phyloP scores from a whole-genome alignment of 2,888 invertebrate genomes.

The Tenthredo distinguenda region DNA sequence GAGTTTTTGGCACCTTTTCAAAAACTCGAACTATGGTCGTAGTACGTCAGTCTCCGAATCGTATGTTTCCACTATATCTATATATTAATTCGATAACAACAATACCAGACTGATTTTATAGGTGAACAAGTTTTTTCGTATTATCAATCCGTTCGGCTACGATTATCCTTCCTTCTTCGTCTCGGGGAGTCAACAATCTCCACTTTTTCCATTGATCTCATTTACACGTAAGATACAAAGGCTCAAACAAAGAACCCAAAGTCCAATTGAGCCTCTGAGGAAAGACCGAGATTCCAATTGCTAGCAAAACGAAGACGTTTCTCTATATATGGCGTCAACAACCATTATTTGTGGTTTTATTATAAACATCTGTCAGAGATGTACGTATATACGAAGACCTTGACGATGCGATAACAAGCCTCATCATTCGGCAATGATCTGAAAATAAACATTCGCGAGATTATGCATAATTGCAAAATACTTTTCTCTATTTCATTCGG shows the following conservation, averaged over 20 bases:
- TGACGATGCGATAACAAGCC: neutral
- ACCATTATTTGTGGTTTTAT: neutral
- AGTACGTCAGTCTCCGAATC: neutral
- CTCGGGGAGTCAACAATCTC: neutral
- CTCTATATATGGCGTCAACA: neutral
- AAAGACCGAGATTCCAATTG: neutral
- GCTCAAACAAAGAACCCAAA: neutral
- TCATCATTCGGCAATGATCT: neutral
- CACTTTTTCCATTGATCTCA: neutral
- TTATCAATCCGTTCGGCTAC: neutral
- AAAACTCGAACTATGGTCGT: conserved; percentile 21
- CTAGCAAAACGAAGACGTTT: neutral
- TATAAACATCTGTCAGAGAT: neutral
- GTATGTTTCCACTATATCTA: neutral
- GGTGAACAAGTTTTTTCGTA: conserved; percentile 32
- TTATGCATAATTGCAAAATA: neutral
- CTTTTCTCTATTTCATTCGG: neutral
- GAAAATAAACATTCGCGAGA: neutral
- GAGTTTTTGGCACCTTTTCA: conserved; percentile 60
- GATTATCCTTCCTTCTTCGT: neutral
- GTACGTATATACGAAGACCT: neutral
- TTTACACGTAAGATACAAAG: neutral
- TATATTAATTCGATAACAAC: neutral
- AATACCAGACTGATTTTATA: neutral
- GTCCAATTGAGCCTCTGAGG: neutral